Conservation (phyloP, 2,113 vertebrate genomes). For the Eubucco bourcierii region DNA sequence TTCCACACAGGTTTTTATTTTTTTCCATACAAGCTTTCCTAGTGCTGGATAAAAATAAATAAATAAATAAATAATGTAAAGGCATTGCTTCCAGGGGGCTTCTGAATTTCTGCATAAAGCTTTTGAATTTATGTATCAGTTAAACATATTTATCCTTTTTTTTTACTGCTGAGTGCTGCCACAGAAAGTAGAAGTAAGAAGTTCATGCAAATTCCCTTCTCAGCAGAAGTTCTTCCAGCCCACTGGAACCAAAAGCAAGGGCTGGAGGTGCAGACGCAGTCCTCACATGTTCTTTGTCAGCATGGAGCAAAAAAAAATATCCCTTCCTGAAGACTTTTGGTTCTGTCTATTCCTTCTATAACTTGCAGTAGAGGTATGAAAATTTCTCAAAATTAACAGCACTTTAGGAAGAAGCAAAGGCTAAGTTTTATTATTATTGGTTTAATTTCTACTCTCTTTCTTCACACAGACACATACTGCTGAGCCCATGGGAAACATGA, state of each 20-base stretch:
- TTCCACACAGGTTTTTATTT: neutral
- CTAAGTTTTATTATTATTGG: conserved; percentile 7
- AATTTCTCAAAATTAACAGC: neutral
- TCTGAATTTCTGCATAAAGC: neutral
- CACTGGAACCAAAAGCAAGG: neutral
- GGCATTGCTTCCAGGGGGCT: neutral
- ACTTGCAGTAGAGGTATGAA: neutral
- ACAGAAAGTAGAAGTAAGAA: neutral
- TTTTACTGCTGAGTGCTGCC: neutral
- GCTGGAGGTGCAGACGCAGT: neutral
- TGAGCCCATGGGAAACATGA: neutral
- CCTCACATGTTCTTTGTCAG: neutral
- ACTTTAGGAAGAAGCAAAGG: neutral
- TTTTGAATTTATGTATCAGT: neutral
- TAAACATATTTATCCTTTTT: neutral
- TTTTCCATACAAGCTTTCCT: neutral
- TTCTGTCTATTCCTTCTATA: neutral
- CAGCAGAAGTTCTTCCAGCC: neutral
- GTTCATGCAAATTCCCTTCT: neutral
- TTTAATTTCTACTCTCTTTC: conserved; percentile 34
- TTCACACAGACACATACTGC: neutral
- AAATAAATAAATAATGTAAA: too few species aligned
- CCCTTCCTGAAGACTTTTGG: neutral
- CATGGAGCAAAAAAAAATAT: neutral
- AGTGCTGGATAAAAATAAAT: neutral